These are phyloP conservation scores for Leptinotarsa lineolata DNA, from an alignment of 1,140 invertebrate genomes.

Conservation along the genomic window DNA sequence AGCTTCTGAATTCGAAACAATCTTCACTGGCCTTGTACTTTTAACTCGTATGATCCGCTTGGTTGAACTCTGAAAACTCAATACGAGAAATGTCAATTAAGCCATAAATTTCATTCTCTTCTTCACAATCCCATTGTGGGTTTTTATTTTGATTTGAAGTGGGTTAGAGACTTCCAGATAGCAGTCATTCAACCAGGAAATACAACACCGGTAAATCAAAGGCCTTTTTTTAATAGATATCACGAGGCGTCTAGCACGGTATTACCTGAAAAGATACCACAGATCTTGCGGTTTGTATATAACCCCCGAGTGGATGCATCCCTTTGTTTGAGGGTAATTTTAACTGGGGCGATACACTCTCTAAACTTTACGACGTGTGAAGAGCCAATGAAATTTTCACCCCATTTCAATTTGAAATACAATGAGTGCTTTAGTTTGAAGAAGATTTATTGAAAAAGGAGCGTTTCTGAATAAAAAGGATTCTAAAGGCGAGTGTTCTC, in stretches of 20 bases:
- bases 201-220: neutral
- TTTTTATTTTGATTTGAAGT: neutral
- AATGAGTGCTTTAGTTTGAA: constrained; percentile 29
- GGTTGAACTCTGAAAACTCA: neutral
- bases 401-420: constrained; percentile 43
- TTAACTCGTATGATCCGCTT: neutral
- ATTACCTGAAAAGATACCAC: constrained; percentile 20
- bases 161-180: neutral
- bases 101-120: neutral
- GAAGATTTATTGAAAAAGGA: constrained; percentile 27
- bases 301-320: constrained; percentile 21
- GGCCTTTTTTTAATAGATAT: constrained; percentile 7
- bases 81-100: constrained; percentile 6
- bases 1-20: too few relatives aligned
- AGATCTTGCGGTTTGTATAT: constrained; percentile 28
- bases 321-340: constrained; percentile 41
- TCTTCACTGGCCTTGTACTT: too few relatives aligned
- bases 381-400: constrained; percentile 47
- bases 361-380: constrained; percentile 43
- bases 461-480: constrained; percentile 6
- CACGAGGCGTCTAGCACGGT: neutral
- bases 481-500: neutral
- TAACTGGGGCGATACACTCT: constrained; percentile 37
- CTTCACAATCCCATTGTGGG: neutral
- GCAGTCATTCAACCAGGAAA: constrained; percentile 9